Percentiles rank a stretch among this genome's conserved stretches.
Evolutionary conservation across 1,140 invertebrate species (phyloP).

Genomic region (Eubasilissa regina): DNA sequence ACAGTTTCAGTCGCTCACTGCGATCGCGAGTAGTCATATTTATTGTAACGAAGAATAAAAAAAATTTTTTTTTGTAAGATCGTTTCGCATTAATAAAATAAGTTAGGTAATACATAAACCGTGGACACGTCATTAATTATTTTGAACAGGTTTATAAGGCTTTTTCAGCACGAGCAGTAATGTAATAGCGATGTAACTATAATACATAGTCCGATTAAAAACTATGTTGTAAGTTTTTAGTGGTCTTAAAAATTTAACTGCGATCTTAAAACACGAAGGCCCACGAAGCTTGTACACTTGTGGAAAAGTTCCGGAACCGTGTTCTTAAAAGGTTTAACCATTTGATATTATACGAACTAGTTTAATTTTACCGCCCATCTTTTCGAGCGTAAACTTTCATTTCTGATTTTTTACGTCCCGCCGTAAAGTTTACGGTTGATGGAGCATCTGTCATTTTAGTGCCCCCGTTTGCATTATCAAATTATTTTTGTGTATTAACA

Average conservation of each 20-base stretch:
- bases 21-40: too few relatives aligned
- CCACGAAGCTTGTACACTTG: background rate
- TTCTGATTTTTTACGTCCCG: slow-evolving; percentile 16
- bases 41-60: too few relatives aligned
- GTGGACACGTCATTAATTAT: background rate
- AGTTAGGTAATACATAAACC: background rate
- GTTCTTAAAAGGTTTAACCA: slow-evolving; percentile 38
- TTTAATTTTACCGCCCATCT: slow-evolving; percentile 27
- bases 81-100: too few relatives aligned
- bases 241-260: slow-evolving; percentile 15
- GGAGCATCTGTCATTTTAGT: slow-evolving; percentile 31
- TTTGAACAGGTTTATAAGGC: background rate
- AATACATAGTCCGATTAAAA: slow-evolving; percentile 32
- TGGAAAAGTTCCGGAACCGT: slow-evolving; percentile 7
- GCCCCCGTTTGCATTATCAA: slow-evolving; percentile 32
- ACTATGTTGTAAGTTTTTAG: slow-evolving; percentile 35
- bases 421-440: slow-evolving; percentile 22
- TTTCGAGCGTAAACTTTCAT: slow-evolving; percentile 20
- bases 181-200: slow-evolving; percentile 19
- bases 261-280: slow-evolving; percentile 14
- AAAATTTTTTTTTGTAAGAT: too few relatives aligned
- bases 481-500: slow-evolving; percentile 33
- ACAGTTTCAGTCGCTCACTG: too few relatives aligned
- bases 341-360: slow-evolving; percentile 40
- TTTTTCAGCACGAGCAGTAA: slow-evolving; percentile 3